These are phyloP conservation scores for Lepas anatifera DNA, from an alignment of 2,888 invertebrate genomes.

Conservation along the genomic window DNA sequence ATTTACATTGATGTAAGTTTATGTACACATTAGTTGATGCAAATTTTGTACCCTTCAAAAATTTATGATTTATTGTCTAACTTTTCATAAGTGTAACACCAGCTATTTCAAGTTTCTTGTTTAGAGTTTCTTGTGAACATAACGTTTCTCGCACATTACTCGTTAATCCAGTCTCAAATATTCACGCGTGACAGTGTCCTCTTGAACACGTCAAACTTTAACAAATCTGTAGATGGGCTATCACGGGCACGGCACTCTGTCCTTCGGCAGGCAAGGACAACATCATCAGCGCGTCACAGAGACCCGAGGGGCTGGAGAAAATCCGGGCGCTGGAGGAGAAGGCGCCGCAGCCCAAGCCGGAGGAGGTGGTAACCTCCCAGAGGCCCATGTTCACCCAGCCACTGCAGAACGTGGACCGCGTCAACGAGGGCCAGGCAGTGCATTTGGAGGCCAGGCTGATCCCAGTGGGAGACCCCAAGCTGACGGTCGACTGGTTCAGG, in stretches of 20 bases:
- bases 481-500: slow-evolving; percentile 89
- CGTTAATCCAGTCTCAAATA: no score
- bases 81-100: no score
- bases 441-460: slow-evolving; percentile 92
- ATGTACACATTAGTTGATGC: no score
- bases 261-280: slow-evolving; percentile 44
- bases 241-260: background rate
- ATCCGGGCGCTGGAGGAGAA: slow-evolving; percentile 64
- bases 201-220: no score
- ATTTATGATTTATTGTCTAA: no score
- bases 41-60: no score
- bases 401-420: slow-evolving; percentile 74
- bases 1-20: no score
- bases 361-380: slow-evolving; percentile 53
- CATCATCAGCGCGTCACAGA: slow-evolving; percentile 78
- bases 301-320: slow-evolving; percentile 89
- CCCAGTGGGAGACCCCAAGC: slow-evolving; percentile 85
- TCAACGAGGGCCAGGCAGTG: slow-evolving; percentile 74
- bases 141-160: no score
- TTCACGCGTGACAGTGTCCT: background rate
- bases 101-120: no score
- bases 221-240: no score
- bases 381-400: slow-evolving; percentile 91
- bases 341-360: slow-evolving; percentile 53
- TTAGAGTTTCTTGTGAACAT: no score